A percentile compares a stretch with the other conserved stretches of the same genome.
phyloP scores from a whole-genome alignment of 2,888 invertebrate genomes.

The Latrodectus elegans region DNA sequence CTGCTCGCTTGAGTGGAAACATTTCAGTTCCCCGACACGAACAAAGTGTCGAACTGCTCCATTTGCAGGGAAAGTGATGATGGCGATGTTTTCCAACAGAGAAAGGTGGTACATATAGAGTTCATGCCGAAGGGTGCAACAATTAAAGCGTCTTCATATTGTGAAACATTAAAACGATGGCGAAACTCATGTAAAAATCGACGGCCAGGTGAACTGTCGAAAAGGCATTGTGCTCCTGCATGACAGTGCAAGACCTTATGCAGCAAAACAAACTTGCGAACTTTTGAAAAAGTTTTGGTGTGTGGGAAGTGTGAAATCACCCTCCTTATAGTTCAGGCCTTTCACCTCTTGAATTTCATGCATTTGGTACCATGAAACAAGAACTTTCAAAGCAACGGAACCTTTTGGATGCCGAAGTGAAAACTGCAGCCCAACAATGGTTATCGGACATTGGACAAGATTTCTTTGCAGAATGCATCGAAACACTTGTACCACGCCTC shows the following conservation, averaged over 20 bases:
- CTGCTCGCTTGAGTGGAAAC: conserved; percentile 11
- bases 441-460: conserved; percentile 2
- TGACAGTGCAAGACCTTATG: neutral
- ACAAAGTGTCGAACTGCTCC: no score
- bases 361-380: neutral
- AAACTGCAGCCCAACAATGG: neutral
- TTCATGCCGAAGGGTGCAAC: conserved; percentile 13
- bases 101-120: neutral
- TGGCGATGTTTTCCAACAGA: neutral
- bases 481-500: no score
- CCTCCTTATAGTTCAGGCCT: neutral
- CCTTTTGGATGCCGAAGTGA: no score
- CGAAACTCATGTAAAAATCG: neutral
- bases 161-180: no score
- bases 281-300: conserved; percentile 19
- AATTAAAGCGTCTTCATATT: neutral
- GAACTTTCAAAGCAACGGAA: no score
- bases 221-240: conserved; percentile 7
- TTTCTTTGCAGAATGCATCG: conserved; percentile 4
- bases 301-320: conserved; percentile 13
- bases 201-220: neutral
- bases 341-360: neutral
- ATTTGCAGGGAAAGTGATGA: neutral
- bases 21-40: conserved; percentile 8
- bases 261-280: neutral